Base-by-base conservation (phyloP, 2,113 vertebrate species). In the Myiopsitta monachus region DNA sequence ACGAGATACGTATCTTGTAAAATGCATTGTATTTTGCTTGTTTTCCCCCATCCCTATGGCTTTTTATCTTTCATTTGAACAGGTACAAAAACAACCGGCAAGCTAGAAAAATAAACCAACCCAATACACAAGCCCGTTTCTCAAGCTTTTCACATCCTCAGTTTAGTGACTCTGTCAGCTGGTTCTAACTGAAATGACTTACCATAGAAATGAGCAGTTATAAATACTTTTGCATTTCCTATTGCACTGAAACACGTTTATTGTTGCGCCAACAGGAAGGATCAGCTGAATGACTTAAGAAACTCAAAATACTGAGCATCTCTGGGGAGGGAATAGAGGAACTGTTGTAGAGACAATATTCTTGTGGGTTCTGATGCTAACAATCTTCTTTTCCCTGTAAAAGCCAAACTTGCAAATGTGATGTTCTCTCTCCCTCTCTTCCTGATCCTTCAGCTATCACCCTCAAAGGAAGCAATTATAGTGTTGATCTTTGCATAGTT, bases 381-480 rank as follows among this genome's bases (percentile, higher is more conserved):
- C 51, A 10, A 39, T 85, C 89, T 91, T 96, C 70, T 96, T 94
- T 85, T 84, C 59, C 36, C 15, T 66, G 7, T 31, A 43, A 94
- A 92, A 93, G 61, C 39, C 87, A 77, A 72, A 90, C 27, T 90
- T 87, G 78, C 15, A 67, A 96, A 83, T 93, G 67, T 88, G 95
- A 96, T 96, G 96, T 87, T 94, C 61, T 93, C 55, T 94, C 91
- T 87, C 74, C 55, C 55, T 83, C 24, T 76, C 83, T 93, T 76
- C 86, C 97, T 62, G 59, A 75, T 7, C 22, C 83, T 90, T 79
- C 82, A 91, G 93, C 87, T 87, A 6, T 91, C 81, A 52, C 55
- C 90, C 49, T 90, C 68, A 92, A 16, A 91, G 88, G 87, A 89
- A 81, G 44, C 77, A 92, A 83, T 55, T 90, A 26, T 79, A 91